Base-by-base conservation (phyloP, 2,113 vertebrate species). In the Muntiacus reevesi region DNA sequence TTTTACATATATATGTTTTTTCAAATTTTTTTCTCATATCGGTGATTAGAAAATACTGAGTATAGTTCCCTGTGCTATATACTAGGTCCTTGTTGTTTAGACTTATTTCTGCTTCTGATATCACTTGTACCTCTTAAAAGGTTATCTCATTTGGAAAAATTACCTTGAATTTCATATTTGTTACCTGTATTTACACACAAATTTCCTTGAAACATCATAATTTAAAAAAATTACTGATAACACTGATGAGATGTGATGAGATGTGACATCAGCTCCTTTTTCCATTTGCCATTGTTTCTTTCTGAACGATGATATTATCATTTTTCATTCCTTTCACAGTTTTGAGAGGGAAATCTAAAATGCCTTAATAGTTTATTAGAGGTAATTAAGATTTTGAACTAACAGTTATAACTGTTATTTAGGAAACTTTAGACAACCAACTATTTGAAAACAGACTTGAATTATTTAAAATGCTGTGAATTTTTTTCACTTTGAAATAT, bases 301-400 rank as follows among this genome's bases (percentile, higher is more conserved):
- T 96, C 27, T 60, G 45, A 74, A 87, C 28, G 13, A 91, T 82
- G 87, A 78, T 78, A 52, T 43, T 95, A 54, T 40, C 94, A 55
- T 17, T 9, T 83, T 79, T 87, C 45, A 83, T 81, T 78, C 40
- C 7, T 23, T 27, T 86, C 27, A 78, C 47, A 93, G 23, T 89
- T 94, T 87, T 94, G 55, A 97, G 30, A 79, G 64, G 74, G 95
- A 93, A 84, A 79, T 92, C 36, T 78, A 86, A 91, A 97, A 95
- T 87, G 64, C 11, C 27, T 86, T 93, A 19, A 40, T 89, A 95
- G 67, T 93, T 96, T 90, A 43, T 67, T 93, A 76, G 13, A 88
- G 3, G 12, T 94, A 55, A 14, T 76, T 91, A 91, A 55, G 21
- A n/a, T 59, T 95, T 95, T 86, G 40, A 97, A 95, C 57, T 95